Conservation (phyloP, 2,888 invertebrate species). For the Clanis bilineata region DNA sequence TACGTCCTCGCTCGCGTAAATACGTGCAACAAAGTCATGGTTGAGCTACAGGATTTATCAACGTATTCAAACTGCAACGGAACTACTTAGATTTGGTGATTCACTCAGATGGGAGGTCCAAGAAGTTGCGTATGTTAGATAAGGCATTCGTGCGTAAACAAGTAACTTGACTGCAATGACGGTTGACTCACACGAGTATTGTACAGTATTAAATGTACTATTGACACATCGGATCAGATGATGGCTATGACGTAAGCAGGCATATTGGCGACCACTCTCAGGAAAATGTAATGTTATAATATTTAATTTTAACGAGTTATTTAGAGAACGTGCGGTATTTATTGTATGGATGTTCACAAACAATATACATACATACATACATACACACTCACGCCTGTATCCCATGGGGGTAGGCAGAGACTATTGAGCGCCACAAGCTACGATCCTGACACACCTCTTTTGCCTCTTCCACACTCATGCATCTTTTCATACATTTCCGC, state of each 20-base stretch:
- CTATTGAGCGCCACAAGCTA: too few relatives aligned
- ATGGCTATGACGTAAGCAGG: background rate
- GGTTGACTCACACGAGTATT: background rate
- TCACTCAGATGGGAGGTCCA: background rate
- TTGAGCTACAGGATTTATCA: too few relatives aligned
- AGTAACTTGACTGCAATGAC: background rate
- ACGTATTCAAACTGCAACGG: background rate
- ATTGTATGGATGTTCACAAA: too few relatives aligned
- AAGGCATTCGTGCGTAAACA: background rate
- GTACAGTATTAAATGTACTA: background rate
- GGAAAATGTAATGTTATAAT: background rate
- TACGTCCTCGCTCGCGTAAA: too few relatives aligned
- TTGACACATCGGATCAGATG: background rate
- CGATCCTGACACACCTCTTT: too few relatives aligned
- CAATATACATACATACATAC: too few relatives aligned
- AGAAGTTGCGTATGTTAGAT: background rate
- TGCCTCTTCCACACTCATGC: too few relatives aligned
- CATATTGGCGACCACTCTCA: background rate
- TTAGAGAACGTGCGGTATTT: background rate
- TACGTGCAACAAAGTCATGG: too few relatives aligned
- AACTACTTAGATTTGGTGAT: background rate
- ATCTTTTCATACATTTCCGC: too few relatives aligned
- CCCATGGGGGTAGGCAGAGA: too few relatives aligned
- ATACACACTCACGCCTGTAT: too few relatives aligned
- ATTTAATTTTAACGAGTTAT: background rate